phyloP scores from a whole-genome alignment of 2,113 vertebrate species.

The Neolamprologus sp. region DNA sequence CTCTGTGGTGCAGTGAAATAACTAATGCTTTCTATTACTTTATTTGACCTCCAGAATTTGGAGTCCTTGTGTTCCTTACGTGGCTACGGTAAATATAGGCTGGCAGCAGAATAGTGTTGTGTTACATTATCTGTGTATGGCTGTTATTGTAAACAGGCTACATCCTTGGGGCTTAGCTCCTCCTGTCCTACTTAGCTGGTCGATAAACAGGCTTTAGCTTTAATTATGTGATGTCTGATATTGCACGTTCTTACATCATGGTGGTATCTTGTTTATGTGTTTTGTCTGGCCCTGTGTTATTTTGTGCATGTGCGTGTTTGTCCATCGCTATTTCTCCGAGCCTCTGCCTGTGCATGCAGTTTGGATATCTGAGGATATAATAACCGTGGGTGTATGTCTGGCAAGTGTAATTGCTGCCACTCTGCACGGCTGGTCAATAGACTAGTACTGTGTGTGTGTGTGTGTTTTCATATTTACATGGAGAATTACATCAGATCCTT shows the following conservation, averaged over 20 bases:
- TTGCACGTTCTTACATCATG: constrained; percentile 62
- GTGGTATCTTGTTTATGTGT: constrained; percentile 35
- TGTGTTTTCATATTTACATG: not conserved
- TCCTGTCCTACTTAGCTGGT: constrained; percentile 40
- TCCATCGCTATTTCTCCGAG: not conserved
- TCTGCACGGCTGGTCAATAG: not conserved
- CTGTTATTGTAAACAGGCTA: constrained; percentile 40
- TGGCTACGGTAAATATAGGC: not conserved
- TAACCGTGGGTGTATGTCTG: constrained; percentile 21
- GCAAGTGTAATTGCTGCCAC: not conserved
- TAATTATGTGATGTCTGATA: constrained; percentile 42
- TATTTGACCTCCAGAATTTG: not conserved
- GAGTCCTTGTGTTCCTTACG: not conserved
- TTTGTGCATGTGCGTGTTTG: not conserved
- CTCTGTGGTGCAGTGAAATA: not conserved
- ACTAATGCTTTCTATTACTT: not conserved
- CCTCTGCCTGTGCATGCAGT: not conserved
- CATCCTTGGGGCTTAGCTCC: constrained; percentile 34
- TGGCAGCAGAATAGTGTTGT: not conserved
- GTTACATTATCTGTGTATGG: not conserved
- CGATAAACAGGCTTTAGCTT: constrained; percentile 46
- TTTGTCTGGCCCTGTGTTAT: constrained; percentile 9
- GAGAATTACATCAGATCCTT: constrained; percentile 22
- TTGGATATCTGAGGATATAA: constrained; percentile 4
- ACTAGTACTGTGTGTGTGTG: not conserved